These are phyloP conservation scores for Nemopilema nomurai DNA, from an alignment of 30 jellyfish, hydroid and myxozoan genomes.

Conservation along the genomic window DNA sequence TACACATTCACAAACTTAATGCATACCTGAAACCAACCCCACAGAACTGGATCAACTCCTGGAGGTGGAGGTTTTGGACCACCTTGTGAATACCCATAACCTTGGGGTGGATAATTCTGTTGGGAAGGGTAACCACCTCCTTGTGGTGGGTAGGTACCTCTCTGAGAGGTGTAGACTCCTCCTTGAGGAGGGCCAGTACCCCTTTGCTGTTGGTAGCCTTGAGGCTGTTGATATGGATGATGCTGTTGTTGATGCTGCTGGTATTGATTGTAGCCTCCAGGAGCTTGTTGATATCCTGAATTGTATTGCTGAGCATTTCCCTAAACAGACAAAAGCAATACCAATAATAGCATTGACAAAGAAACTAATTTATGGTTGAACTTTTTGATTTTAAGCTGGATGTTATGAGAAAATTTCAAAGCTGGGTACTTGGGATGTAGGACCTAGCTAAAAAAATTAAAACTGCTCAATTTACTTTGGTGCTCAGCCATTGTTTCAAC, in stretches of 20 bases:
- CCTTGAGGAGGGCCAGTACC: slow-evolving; percentile 59
- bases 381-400: no score
- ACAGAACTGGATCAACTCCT: slow-evolving; percentile 92
- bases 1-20: no score
- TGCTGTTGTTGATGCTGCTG: slow-evolving; percentile 29
- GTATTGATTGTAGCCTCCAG: slow-evolving; percentile 45
- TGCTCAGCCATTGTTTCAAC: slow-evolving; percentile 32
- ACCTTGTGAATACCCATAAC: slow-evolving; percentile 31
- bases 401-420: no score
- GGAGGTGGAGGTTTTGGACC: slow-evolving; percentile 82
- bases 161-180: slow-evolving; percentile 60
- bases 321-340: slow-evolving; percentile 11
- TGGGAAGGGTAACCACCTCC: slow-evolving; percentile 71
- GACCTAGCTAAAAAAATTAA: no score
- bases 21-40: slow-evolving; percentile 99
- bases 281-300: slow-evolving; percentile 35
- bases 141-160: slow-evolving; percentile 36
- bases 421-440: no score
- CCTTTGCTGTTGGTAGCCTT: slow-evolving; percentile 70
- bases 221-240: slow-evolving; percentile 15
- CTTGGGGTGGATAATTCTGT: slow-evolving; percentile 58
- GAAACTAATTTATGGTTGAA: no score
- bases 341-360: no score
- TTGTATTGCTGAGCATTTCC: slow-evolving; percentile 3
- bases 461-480: no score